phyloP scores from a whole-genome alignment of 2,888 invertebrate genomes.

The Zaprionus bogoriensis region DNA sequence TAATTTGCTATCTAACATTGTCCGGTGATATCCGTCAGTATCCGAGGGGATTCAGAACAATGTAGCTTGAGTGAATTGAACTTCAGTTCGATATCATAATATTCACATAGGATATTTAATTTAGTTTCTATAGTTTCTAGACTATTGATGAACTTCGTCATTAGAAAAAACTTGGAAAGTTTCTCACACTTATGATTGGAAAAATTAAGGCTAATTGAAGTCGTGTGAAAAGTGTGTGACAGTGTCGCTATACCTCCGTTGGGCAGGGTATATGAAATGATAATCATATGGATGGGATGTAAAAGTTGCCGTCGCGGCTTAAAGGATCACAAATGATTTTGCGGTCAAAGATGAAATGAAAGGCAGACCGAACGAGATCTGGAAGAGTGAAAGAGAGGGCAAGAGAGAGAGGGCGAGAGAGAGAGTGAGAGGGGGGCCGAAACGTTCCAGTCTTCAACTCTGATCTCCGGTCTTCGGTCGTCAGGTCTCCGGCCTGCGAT shows the following conservation, averaged over 20 bases:
- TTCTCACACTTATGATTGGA: no score
- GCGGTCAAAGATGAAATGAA: constrained; percentile 74
- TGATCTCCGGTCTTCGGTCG: constrained; percentile 5
- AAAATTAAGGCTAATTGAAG: neutral
- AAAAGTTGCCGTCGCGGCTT: constrained; percentile 57
- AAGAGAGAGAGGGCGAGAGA: neutral
- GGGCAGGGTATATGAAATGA: constrained; percentile 22
- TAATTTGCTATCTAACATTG: no score
- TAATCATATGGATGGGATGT: constrained; percentile 62
- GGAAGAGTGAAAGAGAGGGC: neutral
- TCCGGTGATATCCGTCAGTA: no score
- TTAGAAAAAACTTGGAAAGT: no score
- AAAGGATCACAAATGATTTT: constrained; percentile 71
- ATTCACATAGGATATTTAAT: no score
- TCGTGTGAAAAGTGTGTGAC: neutral
- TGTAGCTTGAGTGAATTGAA: no score
- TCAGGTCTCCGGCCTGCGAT: no score
- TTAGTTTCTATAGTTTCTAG: no score
- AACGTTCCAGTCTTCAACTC: constrained; percentile 19
- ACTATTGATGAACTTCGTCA: no score
- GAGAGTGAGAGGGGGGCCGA: constrained; percentile 5
- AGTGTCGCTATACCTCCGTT: neutral
- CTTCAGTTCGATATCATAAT: no score
- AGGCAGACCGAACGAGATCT: constrained; percentile 5
- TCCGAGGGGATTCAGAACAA: no score